A percentile compares a stretch with the other conserved stretches of the same genome.
phyloP scores from a whole-genome alignment of 2,113 vertebrate species.

The Psophia crepitans region DNA sequence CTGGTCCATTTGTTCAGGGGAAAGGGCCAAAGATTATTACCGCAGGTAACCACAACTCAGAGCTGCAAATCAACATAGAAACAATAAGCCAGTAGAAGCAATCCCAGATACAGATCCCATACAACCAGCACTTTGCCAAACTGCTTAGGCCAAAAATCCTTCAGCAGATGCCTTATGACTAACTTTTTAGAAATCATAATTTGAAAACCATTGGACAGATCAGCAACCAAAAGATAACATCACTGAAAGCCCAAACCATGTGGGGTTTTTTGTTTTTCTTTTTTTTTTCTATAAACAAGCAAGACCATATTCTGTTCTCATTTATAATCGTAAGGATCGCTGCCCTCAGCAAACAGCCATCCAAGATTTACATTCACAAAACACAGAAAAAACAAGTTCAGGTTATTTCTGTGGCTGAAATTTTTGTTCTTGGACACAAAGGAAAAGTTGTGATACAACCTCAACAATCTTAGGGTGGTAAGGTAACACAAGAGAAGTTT shows the following conservation, averaged over 20 bases:
- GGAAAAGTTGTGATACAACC: background rate
- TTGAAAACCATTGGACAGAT: conserved; percentile 17
- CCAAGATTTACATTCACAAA: conserved; percentile 21
- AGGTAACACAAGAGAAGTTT: background rate
- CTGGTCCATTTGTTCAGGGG: background rate
- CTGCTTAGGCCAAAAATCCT: conserved; percentile 37
- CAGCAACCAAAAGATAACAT: conserved; percentile 35
- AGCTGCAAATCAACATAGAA: conserved; percentile 36
- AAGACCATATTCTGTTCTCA: background rate
- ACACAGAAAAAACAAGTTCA: background rate
- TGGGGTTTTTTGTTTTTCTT: background rate
- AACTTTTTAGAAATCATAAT: conserved; percentile 23
- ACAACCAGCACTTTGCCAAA: conserved; percentile 14
- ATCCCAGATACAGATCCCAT: background rate
- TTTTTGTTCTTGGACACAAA: background rate
- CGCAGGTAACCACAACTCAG: conserved; percentile 43
- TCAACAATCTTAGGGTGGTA: background rate
- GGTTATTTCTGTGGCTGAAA: background rate
- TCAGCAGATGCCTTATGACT: conserved; percentile 33
- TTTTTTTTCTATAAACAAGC: background rate
- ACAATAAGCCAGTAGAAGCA: background rate
- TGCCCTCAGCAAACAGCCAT: background rate
- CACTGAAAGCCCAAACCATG: background rate
- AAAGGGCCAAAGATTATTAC: conserved; percentile 34
- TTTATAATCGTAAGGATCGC: background rate